Conservation (phyloP, 2,888 invertebrate genomes). For the Petrophora chlorosata region DNA sequence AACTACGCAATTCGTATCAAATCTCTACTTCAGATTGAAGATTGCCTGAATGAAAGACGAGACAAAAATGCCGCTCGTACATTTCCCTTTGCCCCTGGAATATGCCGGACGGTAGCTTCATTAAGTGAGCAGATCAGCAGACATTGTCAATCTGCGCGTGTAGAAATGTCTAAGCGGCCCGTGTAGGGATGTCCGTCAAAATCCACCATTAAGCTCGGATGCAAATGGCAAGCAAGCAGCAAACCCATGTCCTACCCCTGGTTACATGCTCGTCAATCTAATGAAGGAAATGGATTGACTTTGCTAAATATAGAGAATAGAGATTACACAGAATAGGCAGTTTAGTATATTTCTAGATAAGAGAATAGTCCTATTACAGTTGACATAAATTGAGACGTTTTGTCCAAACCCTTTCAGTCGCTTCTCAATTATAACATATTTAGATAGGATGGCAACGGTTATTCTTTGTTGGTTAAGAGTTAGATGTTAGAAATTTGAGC, state of each 20-base stretch:
- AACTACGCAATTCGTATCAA: conserved; percentile 7
- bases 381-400: not conserved
- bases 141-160: conserved; percentile 69
- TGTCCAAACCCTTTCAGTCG: not conserved
- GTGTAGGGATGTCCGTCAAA: conserved; percentile 64
- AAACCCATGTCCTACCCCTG: conserved; percentile 18
- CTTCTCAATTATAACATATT: too few relatives aligned
- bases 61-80: conserved; percentile 28
- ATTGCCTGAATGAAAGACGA: conserved; percentile 10
- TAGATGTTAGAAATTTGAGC: too few relatives aligned
- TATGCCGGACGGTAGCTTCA: conserved; percentile 54
- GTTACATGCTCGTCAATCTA: conserved; percentile 21
- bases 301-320: conserved; percentile 7
- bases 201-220: conserved; percentile 52
- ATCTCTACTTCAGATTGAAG: conserved; percentile 16
- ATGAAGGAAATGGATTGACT: conserved; percentile 17
- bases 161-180: conserved; percentile 50
- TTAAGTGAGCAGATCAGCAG: conserved; percentile 57
- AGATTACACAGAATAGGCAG: not conserved
- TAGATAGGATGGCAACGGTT: too few relatives aligned
- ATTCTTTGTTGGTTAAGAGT: too few relatives aligned
- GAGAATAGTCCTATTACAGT: not conserved
- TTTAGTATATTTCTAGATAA: too few relatives aligned
- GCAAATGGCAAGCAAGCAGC: conserved; percentile 48
- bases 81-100: conserved; percentile 46